A percentile compares a stretch with the other conserved stretches of the same genome.
phyloP scores from a whole-genome alignment of 2,888 invertebrate species.

The Ophraella communa region DNA sequence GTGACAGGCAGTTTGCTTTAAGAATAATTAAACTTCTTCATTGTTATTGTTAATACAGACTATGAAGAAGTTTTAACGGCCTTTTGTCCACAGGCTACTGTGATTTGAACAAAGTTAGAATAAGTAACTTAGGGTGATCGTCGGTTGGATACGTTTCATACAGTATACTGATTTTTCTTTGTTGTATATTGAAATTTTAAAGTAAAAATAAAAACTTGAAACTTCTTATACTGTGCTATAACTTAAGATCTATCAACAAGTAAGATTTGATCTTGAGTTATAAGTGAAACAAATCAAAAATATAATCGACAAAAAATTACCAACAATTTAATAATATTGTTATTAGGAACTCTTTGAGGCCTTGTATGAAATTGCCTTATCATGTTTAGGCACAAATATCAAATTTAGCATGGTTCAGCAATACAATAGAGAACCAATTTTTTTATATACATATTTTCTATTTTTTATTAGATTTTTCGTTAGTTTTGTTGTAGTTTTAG shows the following conservation, averaged over 20 bases:
- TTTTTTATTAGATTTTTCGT: slow-evolving; percentile 18
- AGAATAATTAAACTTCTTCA: slow-evolving; percentile 14
- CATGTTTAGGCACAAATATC: slow-evolving; percentile 21
- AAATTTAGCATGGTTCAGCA: slow-evolving; percentile 10
- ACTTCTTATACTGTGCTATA: background rate
- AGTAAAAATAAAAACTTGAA: too few relatives aligned
- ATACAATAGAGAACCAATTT: slow-evolving; percentile 17
- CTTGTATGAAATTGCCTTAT: slow-evolving; percentile 27
- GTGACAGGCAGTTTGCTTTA: slow-evolving; percentile 22
- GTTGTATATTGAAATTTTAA: too few relatives aligned
- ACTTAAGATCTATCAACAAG: background rate
- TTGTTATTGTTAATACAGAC: slow-evolving; percentile 10
- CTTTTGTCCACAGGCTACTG: slow-evolving; percentile 32
- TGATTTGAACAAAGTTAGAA: slow-evolving; percentile 39
- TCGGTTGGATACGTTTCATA: background rate
- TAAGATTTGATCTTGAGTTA: background rate
- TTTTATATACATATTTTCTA: slow-evolving; percentile 17
- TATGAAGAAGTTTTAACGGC: slow-evolving; percentile 14
- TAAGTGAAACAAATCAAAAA: background rate
- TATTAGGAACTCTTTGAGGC: slow-evolving; percentile 16
- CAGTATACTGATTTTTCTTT: background rate
- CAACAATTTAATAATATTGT: background rate
- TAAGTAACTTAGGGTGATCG: slow-evolving; percentile 29
- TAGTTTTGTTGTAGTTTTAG: slow-evolving; percentile 26
- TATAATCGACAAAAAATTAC: slow-evolving; percentile 2